Evolutionary conservation across 1,140 invertebrate genomes (phyloP).

Genomic region (Lasaia peninsularis): DNA sequence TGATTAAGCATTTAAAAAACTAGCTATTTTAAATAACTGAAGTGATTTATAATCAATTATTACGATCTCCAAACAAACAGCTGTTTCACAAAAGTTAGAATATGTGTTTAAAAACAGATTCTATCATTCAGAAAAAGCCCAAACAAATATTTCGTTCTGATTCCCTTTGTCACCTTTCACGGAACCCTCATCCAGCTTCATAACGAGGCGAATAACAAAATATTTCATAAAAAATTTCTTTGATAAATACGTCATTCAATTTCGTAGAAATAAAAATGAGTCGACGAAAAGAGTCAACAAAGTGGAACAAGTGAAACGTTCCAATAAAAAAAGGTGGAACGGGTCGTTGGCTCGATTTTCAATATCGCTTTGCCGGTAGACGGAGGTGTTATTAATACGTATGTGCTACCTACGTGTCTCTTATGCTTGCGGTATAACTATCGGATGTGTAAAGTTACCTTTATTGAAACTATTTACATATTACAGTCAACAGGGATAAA

Average conservation of each 20-base stretch:
- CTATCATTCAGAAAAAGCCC: not conserved
- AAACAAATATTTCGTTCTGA: not conserved
- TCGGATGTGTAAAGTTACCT: not conserved
- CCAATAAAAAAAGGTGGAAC: constrained; percentile 53
- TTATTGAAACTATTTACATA: constrained; percentile 2
- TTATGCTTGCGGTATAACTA: constrained; percentile 4
- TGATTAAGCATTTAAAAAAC: no score
- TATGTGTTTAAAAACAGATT: not conserved
- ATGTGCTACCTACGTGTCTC: constrained; percentile 27
- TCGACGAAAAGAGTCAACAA: constrained; percentile 49
- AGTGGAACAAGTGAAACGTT: constrained; percentile 58
- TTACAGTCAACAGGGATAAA: not conserved
- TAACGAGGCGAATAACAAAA: constrained; percentile 17
- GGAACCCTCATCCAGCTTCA: not conserved
- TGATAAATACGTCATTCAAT: constrained; percentile 56
- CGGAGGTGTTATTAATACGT: constrained; percentile 34
- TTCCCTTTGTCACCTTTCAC: constrained; percentile 6
- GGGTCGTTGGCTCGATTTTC: constrained; percentile 49
- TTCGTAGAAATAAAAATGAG: constrained; percentile 53
- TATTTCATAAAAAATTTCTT: constrained; percentile 33
- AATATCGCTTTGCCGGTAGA: constrained; percentile 48
- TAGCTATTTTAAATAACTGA: no score
- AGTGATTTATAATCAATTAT: no score
- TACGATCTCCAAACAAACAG: no score
- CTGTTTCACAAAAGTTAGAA: not conserved